Conservation (phyloP, 2,797 vertebrate genomes). For the Valencia hispanica region DNA sequence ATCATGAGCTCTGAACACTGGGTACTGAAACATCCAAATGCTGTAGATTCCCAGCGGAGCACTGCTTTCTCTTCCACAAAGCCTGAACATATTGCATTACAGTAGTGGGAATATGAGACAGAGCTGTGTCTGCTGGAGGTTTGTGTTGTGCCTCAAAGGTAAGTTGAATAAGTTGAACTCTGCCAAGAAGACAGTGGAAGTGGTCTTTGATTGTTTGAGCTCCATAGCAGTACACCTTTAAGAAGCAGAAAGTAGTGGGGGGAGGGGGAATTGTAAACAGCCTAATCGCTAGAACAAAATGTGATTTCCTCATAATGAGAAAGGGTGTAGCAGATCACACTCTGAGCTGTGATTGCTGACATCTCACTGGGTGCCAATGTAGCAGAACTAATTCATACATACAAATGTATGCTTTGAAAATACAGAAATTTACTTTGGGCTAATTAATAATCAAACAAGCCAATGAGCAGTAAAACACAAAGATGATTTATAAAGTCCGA, state of each 20-base stretch:
- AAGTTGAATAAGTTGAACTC: slow-evolving; percentile 51
- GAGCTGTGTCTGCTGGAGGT: slow-evolving; percentile 53
- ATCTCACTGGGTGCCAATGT: slow-evolving; percentile 68
- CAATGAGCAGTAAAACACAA: slow-evolving; percentile 68
- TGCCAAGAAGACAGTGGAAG: slow-evolving; percentile 34
- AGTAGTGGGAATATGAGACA: slow-evolving; percentile 62
- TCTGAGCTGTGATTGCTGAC: slow-evolving; percentile 69
- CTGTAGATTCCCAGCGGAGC: slow-evolving; percentile 63
- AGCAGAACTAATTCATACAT: slow-evolving; percentile 76
- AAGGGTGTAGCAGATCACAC: slow-evolving; percentile 63
- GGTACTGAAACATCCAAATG: slow-evolving; percentile 71
- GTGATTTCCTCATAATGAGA: slow-evolving; percentile 68
- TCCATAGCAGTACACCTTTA: slow-evolving; percentile 12
- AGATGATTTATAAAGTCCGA: slow-evolving; percentile 40
- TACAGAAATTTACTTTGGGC: slow-evolving; percentile 54
- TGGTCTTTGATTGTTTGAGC: slow-evolving; percentile 41
- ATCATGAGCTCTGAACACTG: slow-evolving; percentile 66
- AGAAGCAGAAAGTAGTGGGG: background rate
- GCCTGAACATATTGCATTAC: slow-evolving; percentile 71
- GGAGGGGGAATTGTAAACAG: slow-evolving; percentile 39
- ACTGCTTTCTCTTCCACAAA: slow-evolving; percentile 69
- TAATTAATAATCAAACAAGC: slow-evolving; percentile 76
- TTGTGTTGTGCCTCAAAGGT: slow-evolving; percentile 61
- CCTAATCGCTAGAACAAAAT: slow-evolving; percentile 66
- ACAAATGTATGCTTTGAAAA: slow-evolving; percentile 62